Evolutionary conservation across 2,888 invertebrate genomes (phyloP), one percentile per base, ranked within the genome.

Genomic region (Blastobasis adustella): DNA sequence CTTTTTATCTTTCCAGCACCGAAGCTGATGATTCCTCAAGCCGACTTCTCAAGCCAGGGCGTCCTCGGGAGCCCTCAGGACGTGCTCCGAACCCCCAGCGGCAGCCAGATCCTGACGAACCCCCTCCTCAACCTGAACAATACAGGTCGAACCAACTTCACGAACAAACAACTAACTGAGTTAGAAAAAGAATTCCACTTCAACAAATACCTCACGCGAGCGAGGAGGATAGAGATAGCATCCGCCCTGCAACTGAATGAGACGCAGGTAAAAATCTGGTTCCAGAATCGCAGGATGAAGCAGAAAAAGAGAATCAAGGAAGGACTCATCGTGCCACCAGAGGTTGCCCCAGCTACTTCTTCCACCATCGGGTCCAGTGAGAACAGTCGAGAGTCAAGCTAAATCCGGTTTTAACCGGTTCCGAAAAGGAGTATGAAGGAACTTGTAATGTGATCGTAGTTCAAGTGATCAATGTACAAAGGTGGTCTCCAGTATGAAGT

Each of bases 161-260:
- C 98, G 62, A 99, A 99, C 86, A 99, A 99, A 84, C 99, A 99
- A 81, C 92, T 99, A 59, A 99, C 99, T 3, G 99, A 99, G 83
- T 91, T 99, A 61, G 99, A 99, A 81, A 99, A 99, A 78, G 99
- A 99, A 83, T 99, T 99, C 89, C 99, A 99, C 82, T 99, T 98
- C 88, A 98, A 98, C 90, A 98, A 98, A 87, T 99, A 99, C 90
- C 92, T 99, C 71, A 99, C 99, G 43, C 90, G 99, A 64, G 98
- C 98, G 43, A 90, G 99, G 61, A 91, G 99, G 67, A 98, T 99
- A 77, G 99, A 99, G 86, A 99, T 99, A 63, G 99, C 99, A 0
- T 96, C 97, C 4, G 95, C 98, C 4, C 88, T 99, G 51, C 97
- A 98, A 73, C 92, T 99, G 50, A 99, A 98, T 83, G 99, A 99